Evolutionary conservation across 2,113 vertebrate genomes (phyloP).

Genomic region (Probosciger aterrimus): DNA sequence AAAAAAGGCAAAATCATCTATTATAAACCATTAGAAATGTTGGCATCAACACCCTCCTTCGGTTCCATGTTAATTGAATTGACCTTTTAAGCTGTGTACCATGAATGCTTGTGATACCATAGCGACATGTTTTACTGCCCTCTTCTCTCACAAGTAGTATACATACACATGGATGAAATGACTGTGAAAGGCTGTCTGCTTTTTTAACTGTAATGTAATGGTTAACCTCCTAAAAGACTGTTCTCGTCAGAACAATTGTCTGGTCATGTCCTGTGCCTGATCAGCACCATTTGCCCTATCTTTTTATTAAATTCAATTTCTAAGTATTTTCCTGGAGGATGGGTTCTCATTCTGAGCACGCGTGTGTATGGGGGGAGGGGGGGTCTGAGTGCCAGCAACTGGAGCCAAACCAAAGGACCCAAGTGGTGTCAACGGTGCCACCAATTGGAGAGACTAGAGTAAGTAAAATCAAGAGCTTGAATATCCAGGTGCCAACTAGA

Average conservation of each 20-base stretch:
- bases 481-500: background rate
- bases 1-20: background rate
- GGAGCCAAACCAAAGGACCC: background rate
- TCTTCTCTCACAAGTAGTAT: background rate
- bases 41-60: background rate
- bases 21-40: background rate
- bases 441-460: background rate
- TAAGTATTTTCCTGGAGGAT: background rate
- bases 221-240: background rate
- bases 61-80: background rate
- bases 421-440: fast-evolving
- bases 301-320: background rate
- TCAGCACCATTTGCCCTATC: background rate
- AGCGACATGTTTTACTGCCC: background rate
- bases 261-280: background rate
- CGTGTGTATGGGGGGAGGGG: fast-evolving
- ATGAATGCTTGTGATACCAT: background rate
- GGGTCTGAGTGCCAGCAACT: background rate
- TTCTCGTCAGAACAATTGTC: background rate
- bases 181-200: background rate
- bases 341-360: background rate
- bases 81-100: background rate
- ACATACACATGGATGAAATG: background rate
- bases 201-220: background rate
- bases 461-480: background rate